Evolutionary conservation across 2,797 vertebrate species (phyloP).

Genomic region (Rhinichthys osculus): DNA sequence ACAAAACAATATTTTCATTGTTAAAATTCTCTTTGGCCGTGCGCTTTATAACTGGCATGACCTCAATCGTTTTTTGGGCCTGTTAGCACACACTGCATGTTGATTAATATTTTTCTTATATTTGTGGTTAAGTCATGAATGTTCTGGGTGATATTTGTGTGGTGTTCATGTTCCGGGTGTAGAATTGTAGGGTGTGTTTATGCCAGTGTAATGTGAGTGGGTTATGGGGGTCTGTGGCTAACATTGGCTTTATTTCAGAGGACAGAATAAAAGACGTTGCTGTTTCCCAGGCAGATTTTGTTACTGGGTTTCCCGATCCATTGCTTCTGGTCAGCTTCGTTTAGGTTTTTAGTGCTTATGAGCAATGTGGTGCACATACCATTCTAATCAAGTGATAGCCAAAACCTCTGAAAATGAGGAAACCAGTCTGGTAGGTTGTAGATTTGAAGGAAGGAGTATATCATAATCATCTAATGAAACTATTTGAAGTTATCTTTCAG

Average conservation of each 20-base stretch:
- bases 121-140: slow-evolving; percentile 32
- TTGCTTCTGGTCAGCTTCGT: background rate
- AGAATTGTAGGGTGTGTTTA: background rate
- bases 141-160: slow-evolving; percentile 10
- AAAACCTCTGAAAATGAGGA: background rate
- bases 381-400: background rate
- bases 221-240: slow-evolving; percentile 36
- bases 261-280: background rate
- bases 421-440: background rate
- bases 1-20: slow-evolving; percentile 3
- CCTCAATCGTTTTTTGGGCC: background rate
- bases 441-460: background rate
- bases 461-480: background rate
- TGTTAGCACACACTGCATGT: background rate
- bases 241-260: slow-evolving; percentile 29
- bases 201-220: slow-evolving; percentile 32
- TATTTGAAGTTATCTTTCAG: background rate
- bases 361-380: background rate
- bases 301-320: slow-evolving; percentile 7
- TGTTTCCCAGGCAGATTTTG: slow-evolving; percentile 50
- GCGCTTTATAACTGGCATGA: background rate
- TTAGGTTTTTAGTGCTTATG: background rate
- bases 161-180: slow-evolving; percentile 30
- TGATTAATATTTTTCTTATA: slow-evolving; percentile 19
- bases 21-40: background rate